Percentiles rank a stretch among this genome's conserved stretches.
These are phyloP conservation scores for Chrysolina haemoptera DNA, from an alignment of 2,888 invertebrate genomes.

Conservation along the genomic window DNA sequence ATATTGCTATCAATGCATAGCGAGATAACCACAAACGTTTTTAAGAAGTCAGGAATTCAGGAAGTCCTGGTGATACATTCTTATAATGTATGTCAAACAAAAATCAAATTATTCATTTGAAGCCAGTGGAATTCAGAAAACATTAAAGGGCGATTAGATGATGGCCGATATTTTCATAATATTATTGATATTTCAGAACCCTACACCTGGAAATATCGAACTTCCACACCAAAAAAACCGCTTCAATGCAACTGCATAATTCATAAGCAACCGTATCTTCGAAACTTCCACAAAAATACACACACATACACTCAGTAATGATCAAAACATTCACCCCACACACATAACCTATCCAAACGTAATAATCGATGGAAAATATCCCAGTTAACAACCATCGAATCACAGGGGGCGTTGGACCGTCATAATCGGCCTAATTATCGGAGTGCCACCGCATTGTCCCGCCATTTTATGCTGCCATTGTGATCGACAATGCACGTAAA, in stretches of 20 bases:
- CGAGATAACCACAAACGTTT: too few relatives aligned
- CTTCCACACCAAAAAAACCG: background rate
- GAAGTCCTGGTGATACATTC: too few relatives aligned
- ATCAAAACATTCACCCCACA: slow-evolving; percentile 31
- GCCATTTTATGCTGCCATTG: slow-evolving; percentile 63
- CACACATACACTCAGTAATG: slow-evolving; percentile 8
- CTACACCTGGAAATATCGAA: background rate
- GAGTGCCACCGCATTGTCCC: slow-evolving; percentile 60
- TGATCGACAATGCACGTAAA: slow-evolving; percentile 65
- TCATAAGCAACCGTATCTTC: slow-evolving; percentile 33
- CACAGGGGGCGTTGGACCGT: slow-evolving; percentile 64
- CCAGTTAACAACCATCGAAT: slow-evolving; percentile 34
- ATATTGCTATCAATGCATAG: too few relatives aligned
- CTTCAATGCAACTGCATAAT: slow-evolving; percentile 29
- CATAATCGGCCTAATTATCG: slow-evolving; percentile 68
- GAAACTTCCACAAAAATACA: slow-evolving; percentile 13
- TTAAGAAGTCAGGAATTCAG: too few relatives aligned
- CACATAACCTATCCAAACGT: slow-evolving; percentile 37
- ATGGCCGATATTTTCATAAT: too few relatives aligned
- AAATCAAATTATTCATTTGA: too few relatives aligned
- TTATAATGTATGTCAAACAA: too few relatives aligned
- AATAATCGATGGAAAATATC: slow-evolving; percentile 40
- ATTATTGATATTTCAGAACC: background rate
- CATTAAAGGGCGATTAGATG: too few relatives aligned
- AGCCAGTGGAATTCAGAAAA: too few relatives aligned